These are phyloP conservation scores for Deroplatys truncata DNA, from an alignment of 2,888 invertebrate species.

Conservation along the genomic window DNA sequence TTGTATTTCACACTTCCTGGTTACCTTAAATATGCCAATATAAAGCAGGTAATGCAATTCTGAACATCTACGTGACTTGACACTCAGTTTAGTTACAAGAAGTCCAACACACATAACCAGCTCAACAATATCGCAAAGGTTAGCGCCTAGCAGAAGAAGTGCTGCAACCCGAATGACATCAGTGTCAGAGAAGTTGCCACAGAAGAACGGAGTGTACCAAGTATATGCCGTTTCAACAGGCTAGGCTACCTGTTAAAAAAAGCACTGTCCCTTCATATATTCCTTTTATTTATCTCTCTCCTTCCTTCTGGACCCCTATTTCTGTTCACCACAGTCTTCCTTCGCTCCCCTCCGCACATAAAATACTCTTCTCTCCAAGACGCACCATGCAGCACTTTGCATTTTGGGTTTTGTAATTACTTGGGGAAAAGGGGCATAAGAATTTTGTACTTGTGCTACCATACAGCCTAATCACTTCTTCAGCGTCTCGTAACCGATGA, in stretches of 20 bases:
- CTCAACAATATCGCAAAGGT: too few relatives aligned
- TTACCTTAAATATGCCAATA: too few relatives aligned
- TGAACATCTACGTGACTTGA: too few relatives aligned
- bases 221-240: too few relatives aligned
- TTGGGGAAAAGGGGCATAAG: background rate
- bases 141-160: too few relatives aligned
- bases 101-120: too few relatives aligned
- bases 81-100: too few relatives aligned
- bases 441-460: background rate
- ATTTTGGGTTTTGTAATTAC: conserved; percentile 24
- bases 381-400: background rate
- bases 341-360: conserved; percentile 15
- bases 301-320: conserved; percentile 3
- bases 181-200: background rate
- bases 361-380: background rate
- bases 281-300: background rate
- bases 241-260: too few relatives aligned
- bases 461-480: background rate
- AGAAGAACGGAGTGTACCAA: background rate
- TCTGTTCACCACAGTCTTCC: conserved; percentile 6
- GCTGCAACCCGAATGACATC: background rate
- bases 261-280: background rate
- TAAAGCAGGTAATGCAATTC: too few relatives aligned
- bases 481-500: too few relatives aligned
- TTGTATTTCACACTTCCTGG: too few relatives aligned